These are phyloP conservation scores for Vombatus ursinus DNA, from an alignment of 2,113 vertebrate genomes.

Conservation along the genomic window DNA sequence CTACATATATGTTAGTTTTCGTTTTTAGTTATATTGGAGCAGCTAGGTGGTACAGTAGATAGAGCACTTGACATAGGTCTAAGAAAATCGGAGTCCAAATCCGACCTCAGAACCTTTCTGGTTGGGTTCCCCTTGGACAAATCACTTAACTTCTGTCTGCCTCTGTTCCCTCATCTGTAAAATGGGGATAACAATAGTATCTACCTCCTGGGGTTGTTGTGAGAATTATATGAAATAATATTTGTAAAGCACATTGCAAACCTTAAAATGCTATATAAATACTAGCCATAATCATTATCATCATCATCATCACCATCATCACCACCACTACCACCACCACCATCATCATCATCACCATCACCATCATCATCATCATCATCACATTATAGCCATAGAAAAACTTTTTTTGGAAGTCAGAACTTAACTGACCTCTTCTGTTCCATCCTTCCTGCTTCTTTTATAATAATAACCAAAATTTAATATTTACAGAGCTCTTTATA, in stretches of 20 bases:
- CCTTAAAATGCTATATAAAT: background rate
- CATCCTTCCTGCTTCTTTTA: conserved; percentile 32
- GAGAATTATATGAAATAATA: background rate
- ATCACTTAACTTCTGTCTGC: too few relatives aligned
- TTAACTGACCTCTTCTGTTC: background rate
- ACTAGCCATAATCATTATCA: background rate
- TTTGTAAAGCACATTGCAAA: background rate
- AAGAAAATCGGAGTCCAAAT: background rate
- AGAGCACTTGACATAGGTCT: background rate
- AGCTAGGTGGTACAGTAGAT: background rate
- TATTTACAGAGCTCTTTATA: background rate
- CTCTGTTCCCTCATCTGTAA: too few relatives aligned
- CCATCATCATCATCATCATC: background rate
- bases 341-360: too few relatives aligned
- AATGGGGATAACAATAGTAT: too few relatives aligned
- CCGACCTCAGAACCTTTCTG: background rate
- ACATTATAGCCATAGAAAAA: background rate
- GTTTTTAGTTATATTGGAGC: background rate
- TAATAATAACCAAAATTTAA: background rate
- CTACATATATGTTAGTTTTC: background rate
- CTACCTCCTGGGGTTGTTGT: background rate
- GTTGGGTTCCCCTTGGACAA: background rate
- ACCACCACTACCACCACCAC: too few relatives aligned
- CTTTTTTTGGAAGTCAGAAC: conserved; percentile 54
- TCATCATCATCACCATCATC: background rate